Evolutionary conservation across 2,797 vertebrate genomes (phyloP), one percentile per base, ranked within the genome.

Genomic region (Hippoglossus hippoglossus): DNA sequence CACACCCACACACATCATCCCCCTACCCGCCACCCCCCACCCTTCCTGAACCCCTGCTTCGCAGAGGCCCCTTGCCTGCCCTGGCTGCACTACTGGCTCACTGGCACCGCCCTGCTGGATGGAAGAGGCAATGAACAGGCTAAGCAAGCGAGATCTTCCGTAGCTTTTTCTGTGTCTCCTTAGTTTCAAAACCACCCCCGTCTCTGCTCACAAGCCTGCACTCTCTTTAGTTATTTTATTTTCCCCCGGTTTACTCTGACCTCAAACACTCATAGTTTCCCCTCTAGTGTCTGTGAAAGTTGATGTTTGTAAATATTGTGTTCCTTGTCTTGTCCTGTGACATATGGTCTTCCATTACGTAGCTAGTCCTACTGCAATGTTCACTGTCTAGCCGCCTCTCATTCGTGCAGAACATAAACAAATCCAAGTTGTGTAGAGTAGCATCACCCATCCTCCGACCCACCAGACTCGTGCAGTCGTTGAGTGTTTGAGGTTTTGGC

Each of bases 71-170:
- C 87, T 19, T 90, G 91, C 89, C 93, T 93, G 85, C 87, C 89
- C 91, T 93, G 93, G 94, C 94, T 95, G 93, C 87, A 82, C 89
- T 91, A 91, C 94, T 90, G 94, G 93, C 93, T 94, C 91, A 93
- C 90, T 93, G 94, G 91, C 93, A 82, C 78, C 90, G 77, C 92
- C 92, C 91, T 94, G 91, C 89, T 93, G 94, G 92, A 94, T 91
- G 91, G 94, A 95, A 94, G 94, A 95, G 93, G 92, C 93, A 93
- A 91, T 94, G 85, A 90, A 94, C 92, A 95, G 94, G 94, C 93
- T 94, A 94, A 94, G 93, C 91, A 92, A 93, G 79, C 90, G 88
- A 81, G 67, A 92, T 87, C 89, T 79, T 83, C 77, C 52, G 74
- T 84, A 85, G 87, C 85, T 92, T 91, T 89, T 66, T 87, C 80